Evolutionary conservation across 92 coral and sea anemone genomes (phyloP).

Genomic region (Pocillopora meandrina): DNA sequence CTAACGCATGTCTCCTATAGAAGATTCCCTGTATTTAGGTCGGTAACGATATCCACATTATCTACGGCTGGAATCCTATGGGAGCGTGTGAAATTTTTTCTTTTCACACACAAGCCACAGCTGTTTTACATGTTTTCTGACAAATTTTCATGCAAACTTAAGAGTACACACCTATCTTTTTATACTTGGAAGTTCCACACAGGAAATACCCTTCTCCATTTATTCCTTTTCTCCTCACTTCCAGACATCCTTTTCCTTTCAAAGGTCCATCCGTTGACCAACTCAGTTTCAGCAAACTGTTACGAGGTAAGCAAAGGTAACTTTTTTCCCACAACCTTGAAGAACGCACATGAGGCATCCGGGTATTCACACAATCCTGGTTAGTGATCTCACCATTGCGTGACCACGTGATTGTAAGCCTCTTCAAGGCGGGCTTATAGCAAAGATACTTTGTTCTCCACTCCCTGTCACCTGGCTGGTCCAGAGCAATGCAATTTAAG

Average conservation of each 20-base stretch:
- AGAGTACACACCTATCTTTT: conserved; percentile 50
- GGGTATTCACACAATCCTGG: conserved; percentile 59
- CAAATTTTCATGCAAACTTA: too few species aligned
- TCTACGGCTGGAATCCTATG: too few species aligned
- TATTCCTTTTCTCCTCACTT: conserved; percentile 41
- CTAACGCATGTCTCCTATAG: too few species aligned
- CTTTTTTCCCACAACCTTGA: conserved; percentile 65
- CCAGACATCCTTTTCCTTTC: conserved; percentile 48
- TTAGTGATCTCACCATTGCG: conserved; percentile 48
- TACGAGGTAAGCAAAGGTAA: conserved; percentile 65
- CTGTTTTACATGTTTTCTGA: too few species aligned
- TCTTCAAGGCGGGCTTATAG: conserved; percentile 61
- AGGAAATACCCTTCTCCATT: conserved; percentile 42
- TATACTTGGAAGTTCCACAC: conserved; percentile 46
- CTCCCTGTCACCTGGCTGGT: conserved; percentile 69
- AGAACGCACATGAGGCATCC: conserved; percentile 33
- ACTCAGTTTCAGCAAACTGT: conserved; percentile 53
- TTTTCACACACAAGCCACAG: too few species aligned
- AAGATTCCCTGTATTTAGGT: too few species aligned
- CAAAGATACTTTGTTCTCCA: conserved; percentile 73
- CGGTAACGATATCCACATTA: too few species aligned
- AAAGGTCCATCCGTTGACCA: conserved; percentile 55
- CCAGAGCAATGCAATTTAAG: conserved; percentile 48
- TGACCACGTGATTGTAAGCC: conserved; percentile 64
- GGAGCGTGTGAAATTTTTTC: too few species aligned